phyloP scores from a whole-genome alignment of 2,888 invertebrate genomes.

The Listrodromus nycthemerus region DNA sequence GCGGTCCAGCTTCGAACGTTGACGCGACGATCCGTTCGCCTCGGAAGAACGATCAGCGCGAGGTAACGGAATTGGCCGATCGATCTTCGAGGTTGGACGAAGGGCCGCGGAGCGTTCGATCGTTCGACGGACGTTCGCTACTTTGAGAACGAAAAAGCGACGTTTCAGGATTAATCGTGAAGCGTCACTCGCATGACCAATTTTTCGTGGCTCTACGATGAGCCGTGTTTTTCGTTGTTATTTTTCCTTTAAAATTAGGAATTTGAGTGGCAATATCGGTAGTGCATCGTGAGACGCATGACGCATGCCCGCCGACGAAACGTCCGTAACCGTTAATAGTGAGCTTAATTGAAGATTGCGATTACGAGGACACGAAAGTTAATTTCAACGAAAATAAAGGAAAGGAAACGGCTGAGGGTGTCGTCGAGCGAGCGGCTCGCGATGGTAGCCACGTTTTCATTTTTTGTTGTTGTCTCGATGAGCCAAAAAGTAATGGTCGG shows the following conservation, averaged over 20 bases:
- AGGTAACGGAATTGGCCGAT: neutral
- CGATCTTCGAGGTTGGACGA: neutral
- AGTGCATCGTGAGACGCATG: constrained; percentile 44
- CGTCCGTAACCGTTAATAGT: constrained; percentile 84
- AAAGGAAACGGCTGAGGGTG: constrained; percentile 17
- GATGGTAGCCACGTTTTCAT: neutral
- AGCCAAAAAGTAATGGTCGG: no score
- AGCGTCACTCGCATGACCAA: constrained; percentile 20
- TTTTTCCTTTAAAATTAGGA: neutral
- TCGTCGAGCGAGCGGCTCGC: neutral
- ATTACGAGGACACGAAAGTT: constrained; percentile 64
- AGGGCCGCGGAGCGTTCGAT: neutral
- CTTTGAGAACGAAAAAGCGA: neutral
- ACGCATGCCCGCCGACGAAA: constrained; percentile 64
- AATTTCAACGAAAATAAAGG: constrained; percentile 22
- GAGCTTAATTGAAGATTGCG: constrained; percentile 82
- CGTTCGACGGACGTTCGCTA: neutral
- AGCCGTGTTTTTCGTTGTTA: neutral
- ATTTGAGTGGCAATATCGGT: neutral
- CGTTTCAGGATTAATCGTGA: constrained; percentile 18
- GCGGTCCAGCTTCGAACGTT: neutral
- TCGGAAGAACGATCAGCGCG: neutral
- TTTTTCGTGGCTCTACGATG: constrained; percentile 3
- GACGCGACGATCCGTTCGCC: no score
- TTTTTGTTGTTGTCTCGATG: no score